Evolutionary conservation across 92 coral and sea anemone species (phyloP).

Genomic region (Ricordea florida): DNA sequence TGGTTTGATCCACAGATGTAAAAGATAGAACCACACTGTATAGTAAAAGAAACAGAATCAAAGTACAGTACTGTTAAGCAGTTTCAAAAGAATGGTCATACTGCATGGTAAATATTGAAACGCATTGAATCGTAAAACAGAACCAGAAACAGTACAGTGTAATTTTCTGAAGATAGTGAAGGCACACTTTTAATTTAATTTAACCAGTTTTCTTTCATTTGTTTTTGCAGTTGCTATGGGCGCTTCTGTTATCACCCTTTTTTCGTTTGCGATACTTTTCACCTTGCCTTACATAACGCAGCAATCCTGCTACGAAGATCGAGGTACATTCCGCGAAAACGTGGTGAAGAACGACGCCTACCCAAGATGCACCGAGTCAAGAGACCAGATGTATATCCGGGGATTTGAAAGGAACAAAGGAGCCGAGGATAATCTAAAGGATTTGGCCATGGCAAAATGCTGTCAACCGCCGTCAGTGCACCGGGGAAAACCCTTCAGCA

Average conservation of each 20-base stretch:
- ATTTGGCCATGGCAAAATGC: not conserved
- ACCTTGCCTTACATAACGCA: not conserved
- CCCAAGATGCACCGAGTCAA: not conserved
- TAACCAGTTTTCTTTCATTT: not conserved
- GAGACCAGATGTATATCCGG: not conserved
- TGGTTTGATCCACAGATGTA: too few species aligned
- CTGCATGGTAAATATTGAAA: too few species aligned
- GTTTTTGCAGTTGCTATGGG: not conserved
- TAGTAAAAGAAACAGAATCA: too few species aligned
- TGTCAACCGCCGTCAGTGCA: not conserved
- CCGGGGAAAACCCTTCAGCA: not conserved
- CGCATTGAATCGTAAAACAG: too few species aligned
- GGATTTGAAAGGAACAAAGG: not conserved
- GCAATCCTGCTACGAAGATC: not conserved
- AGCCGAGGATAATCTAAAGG: conserved; percentile 1
- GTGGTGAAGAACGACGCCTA: conserved; percentile 10
- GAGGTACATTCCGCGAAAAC: not conserved
- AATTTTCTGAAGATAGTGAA: too few species aligned
- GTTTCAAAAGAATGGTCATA: too few species aligned
- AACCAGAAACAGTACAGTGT: too few species aligned
- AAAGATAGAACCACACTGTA: too few species aligned
- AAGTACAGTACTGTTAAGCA: too few species aligned
- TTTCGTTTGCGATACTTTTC: not conserved
- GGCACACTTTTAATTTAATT: too few species aligned
- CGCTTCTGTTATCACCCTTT: not conserved